A percentile compares a stretch with the other conserved stretches of the same genome.
These are phyloP conservation scores for Antennarius striatus DNA, from an alignment of 2,113 vertebrate genomes.

Conservation along the genomic window DNA sequence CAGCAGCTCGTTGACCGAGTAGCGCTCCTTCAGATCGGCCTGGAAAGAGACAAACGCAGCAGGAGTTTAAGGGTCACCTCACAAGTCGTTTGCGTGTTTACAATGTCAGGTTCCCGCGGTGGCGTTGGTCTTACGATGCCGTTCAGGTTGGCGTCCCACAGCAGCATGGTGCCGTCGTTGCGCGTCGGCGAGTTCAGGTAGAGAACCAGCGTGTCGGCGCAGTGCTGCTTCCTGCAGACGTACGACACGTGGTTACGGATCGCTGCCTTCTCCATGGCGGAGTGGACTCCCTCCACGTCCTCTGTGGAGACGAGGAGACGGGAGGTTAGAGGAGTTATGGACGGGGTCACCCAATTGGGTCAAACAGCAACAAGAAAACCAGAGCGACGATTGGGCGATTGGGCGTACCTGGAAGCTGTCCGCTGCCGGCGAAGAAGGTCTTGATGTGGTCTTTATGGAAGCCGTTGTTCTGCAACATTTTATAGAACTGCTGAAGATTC, in stretches of 20 bases:
- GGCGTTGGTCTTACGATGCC: constrained; percentile 75
- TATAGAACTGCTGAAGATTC: constrained; percentile 78
- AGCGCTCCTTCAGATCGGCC: constrained; percentile 75
- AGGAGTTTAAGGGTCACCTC: too few relatives aligned
- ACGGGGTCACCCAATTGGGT: not conserved
- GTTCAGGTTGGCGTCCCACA: constrained; percentile 83
- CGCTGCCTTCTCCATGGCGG: constrained; percentile 79
- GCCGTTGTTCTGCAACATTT: constrained; percentile 81
- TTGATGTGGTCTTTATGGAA: constrained; percentile 84
- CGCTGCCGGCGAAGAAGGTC: constrained; percentile 81
- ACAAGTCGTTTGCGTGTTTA: too few relatives aligned
- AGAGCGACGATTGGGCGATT: not conserved
- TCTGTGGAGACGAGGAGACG: constrained; percentile 40
- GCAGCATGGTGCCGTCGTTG: constrained; percentile 82
- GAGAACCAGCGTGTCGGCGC: constrained; percentile 81
- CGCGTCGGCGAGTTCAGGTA: constrained; percentile 83
- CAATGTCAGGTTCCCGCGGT: too few relatives aligned
- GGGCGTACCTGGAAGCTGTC: constrained; percentile 74
- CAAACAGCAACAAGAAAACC: too few relatives aligned
- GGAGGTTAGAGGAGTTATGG: not conserved
- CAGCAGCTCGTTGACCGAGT: constrained; percentile 65
- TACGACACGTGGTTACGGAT: constrained; percentile 83
- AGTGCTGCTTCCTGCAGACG: constrained; percentile 83
- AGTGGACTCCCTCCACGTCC: constrained; percentile 76
- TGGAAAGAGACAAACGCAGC: not conserved